Evolutionary conservation across 2,888 invertebrate genomes (phyloP), one percentile per base, ranked within the genome.

Genomic region (Scaptomyza tumidula): DNA sequence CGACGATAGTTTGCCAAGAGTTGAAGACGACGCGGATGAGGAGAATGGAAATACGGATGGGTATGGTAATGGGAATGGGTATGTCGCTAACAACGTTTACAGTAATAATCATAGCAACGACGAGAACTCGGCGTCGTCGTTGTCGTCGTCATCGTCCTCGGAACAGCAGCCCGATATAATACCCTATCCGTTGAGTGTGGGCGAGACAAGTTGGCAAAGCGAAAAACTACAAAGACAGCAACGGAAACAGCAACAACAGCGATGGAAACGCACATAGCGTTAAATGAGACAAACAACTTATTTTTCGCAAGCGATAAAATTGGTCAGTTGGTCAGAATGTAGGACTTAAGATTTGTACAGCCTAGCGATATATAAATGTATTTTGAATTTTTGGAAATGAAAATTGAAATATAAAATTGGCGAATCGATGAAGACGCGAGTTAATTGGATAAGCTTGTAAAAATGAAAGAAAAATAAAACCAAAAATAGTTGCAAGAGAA

Each of bases 101-200:
- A 54, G 63, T 29, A 78, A 78, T 62, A 60, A 55, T 48, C 57
- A 58, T 53, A 53, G 60, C 46, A 72, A 75, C 33, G 78, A 69
- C 43, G 77, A 85, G 31, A 74, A 67, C 48, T 69, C 75, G 52
- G 88, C 90, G 48, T 77, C 76, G 52, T 89, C 90, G 48, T 77
- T 89, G 48, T 77, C 76, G 52, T 89, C 90, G 48, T 77, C 71
- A 43, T 69, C 76, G 48, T 89, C 90, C 48, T 77, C 86, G 71
- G 90, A 90, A 78, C 81, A 80, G 65, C 90, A 90, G 59, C 90
- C 90, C 49, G 90, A 90, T 69, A 90, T 90, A 24, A 90, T 90
- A 84, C 90, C 90, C 63, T 90, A 90, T 85, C 90, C 90, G 45
- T 72, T 89, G 43, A 68, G 86, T 56, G 81, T 86, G 60, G 88